These are phyloP conservation scores for Dromiciops gliroides DNA, from an alignment of 2,113 vertebrate species.

Conservation along the genomic window DNA sequence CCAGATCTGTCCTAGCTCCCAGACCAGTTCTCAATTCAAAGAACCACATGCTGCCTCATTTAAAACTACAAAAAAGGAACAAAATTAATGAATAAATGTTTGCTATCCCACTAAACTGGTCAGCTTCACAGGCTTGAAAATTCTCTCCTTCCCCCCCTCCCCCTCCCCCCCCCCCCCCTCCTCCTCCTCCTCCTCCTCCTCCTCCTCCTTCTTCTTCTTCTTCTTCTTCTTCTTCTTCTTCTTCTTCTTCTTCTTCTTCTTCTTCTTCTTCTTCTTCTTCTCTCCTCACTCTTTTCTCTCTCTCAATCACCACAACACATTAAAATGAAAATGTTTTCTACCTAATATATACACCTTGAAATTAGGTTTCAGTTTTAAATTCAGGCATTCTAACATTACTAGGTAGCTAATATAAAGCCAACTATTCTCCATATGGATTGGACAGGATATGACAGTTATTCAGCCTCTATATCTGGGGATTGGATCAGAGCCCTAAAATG, in stretches of 20 bases:
- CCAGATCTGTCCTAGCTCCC: background rate
- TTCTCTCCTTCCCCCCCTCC: background rate
- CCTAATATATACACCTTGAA: slow-evolving; percentile 34
- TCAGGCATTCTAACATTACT: background rate
- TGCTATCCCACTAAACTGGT: slow-evolving; percentile 36
- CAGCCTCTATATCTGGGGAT: background rate
- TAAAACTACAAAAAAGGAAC: background rate
- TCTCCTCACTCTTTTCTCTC: too few species aligned
- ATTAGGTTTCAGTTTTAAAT: slow-evolving; percentile 31
- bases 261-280: too few species aligned
- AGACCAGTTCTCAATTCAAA: background rate
- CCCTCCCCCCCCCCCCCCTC: background rate
- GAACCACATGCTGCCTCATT: background rate
- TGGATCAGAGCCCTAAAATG: slow-evolving; percentile 35
- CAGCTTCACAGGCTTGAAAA: background rate
- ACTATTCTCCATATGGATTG: background rate
- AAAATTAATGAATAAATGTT: slow-evolving; percentile 23
- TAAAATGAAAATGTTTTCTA: slow-evolving; percentile 44
- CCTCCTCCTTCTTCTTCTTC: background rate
- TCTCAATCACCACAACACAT: too few species aligned
- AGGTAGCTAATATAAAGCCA: slow-evolving; percentile 21
- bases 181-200: background rate
- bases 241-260: too few species aligned
- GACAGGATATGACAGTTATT: background rate
- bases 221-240: background rate